Base-by-base conservation (phyloP, 2,888 invertebrate species). In the Pharmacophagus antenor region DNA sequence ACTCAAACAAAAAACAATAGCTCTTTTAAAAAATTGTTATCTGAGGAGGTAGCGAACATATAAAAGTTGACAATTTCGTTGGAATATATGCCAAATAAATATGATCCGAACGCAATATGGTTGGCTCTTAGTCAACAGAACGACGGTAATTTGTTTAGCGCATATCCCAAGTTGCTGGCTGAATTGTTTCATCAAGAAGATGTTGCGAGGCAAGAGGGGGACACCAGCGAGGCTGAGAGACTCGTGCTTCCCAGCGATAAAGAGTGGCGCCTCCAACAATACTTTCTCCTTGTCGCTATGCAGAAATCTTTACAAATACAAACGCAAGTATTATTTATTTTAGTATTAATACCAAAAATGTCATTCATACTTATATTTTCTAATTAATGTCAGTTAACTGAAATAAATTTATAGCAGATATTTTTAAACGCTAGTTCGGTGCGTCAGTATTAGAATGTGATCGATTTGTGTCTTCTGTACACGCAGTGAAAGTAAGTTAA, bases 191-290 rank as follows among this genome's bases (percentile, higher is more conserved):
- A 90, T 1, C 85, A 92, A 70, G 85, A 87, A 49, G 86, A 87
- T 42, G 88, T 88, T 18, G 86, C 88, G 2, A 76, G 86, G 52
- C 80, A 83, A 59, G 84, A 83, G 21, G 82, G 86, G 0, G 87
- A 90, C 64, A 84, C 79, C 15, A 83, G 76, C 31, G 91, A 92
- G 64, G 82, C 90, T 12, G 92, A 93, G 63, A 89, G 90, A 46
- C 85, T 95, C 61, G 88, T 94, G 41, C 84, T 95, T 42, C 95
- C 95, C 10, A 95, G 95, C 70, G 94, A 95, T 70, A 92, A 91
- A 66, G 92, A 92, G 37, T 95, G 94, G 93, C 86, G 94, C 61
- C 89, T 93, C 44, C 92, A 92, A 65, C 93, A 94, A 73, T 95
- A 95, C 74, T 94, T 94, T 74, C 86, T 89, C 62, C 84, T 95